Conservation (phyloP, 2,113 vertebrate genomes). For the Rhea americana region DNA sequence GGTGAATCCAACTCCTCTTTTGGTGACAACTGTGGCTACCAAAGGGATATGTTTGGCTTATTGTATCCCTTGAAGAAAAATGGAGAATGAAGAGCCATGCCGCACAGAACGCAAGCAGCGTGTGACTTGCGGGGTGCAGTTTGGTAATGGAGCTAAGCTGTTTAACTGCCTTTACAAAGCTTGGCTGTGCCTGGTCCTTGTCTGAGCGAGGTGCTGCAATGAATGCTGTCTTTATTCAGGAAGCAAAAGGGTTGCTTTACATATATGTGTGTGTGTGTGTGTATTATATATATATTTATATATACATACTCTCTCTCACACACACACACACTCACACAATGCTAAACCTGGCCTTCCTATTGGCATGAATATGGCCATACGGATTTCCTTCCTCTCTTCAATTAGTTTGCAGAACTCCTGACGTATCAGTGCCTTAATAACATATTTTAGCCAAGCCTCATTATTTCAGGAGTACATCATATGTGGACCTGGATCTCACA, state of each 20-base stretch:
- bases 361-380: fast-evolving
- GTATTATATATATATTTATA: no score
- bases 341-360: not conserved
- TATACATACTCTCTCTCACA: no score
- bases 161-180: not conserved
- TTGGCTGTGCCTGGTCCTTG: not conserved
- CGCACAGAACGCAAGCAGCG: not conserved
- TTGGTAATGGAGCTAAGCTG: not conserved
- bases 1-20: not conserved
- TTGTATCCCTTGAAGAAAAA: not conserved
- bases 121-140: not conserved
- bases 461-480: not conserved
- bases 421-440: not conserved
- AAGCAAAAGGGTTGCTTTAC: not conserved
- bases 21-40: not conserved
- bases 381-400: not conserved
- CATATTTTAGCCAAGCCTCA: not conserved
- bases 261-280: no score
- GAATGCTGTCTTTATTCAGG: not conserved
- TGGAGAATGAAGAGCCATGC: not conserved
- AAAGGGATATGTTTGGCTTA: not conserved
- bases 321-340: no score
- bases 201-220: not conserved
- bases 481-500: not conserved
- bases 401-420: not conserved